These are phyloP conservation scores for Tridacna crocea DNA, from an alignment of 2,888 invertebrate genomes.

Conservation along the genomic window DNA sequence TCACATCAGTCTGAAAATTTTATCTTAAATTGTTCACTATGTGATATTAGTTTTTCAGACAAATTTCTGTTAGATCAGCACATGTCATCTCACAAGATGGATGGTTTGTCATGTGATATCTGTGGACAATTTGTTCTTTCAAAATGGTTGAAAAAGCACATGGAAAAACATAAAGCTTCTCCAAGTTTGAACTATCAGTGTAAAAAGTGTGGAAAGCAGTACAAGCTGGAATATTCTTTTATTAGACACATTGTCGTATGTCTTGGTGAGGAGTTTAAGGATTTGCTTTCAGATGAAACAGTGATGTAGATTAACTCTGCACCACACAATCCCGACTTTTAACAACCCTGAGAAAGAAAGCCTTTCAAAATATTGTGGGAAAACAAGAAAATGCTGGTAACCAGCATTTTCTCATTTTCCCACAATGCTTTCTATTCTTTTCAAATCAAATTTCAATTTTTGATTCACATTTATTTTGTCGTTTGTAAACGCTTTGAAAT, in stretches of 20 bases:
- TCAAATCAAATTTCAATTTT: no score
- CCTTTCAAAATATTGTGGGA: no score
- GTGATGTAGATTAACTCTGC: not conserved
- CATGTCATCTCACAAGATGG: not conserved
- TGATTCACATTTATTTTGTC: no score
- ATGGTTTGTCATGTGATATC: constrained; percentile 7
- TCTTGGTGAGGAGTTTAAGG: constrained; percentile 6
- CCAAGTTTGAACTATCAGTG: constrained; percentile 29
- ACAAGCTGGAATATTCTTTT: constrained; percentile 21
- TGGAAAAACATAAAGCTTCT: not conserved
- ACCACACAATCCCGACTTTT: no score
- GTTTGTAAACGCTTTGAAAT: no score
- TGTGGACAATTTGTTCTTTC: not conserved
- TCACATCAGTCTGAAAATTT: not conserved
- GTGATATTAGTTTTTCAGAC: constrained; percentile 20
- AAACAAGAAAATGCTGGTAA: no score
- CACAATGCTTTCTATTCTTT: no score
- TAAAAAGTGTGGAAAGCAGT: constrained; percentile 26
- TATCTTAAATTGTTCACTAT: constrained; percentile 20
- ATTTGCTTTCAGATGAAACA: not conserved
- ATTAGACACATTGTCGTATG: constrained; percentile 16
- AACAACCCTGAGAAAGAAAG: no score
- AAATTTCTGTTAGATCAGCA: constrained; percentile 16
- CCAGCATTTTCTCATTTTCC: no score
- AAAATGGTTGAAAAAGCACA: not conserved